phyloP scores from a whole-genome alignment of 1,140 invertebrate genomes.

The Lucilia cuprina region DNA sequence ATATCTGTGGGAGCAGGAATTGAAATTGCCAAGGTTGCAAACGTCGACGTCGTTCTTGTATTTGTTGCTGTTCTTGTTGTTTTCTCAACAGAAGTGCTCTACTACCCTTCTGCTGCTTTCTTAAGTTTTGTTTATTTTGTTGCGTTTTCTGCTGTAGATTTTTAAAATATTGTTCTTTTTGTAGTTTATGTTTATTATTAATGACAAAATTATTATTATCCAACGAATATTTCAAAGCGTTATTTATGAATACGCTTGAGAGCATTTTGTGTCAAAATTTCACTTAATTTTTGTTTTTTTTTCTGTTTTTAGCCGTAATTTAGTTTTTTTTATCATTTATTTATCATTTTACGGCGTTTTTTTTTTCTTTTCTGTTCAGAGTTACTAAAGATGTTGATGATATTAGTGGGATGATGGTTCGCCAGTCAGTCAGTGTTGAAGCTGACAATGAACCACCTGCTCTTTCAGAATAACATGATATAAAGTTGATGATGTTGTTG shows the following conservation, averaged over 20 bases:
- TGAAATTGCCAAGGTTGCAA: slow-evolving; percentile 47
- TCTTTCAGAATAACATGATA: background rate
- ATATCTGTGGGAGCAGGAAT: slow-evolving; percentile 23
- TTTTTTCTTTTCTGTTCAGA: background rate
- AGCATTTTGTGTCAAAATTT: slow-evolving; percentile 57
- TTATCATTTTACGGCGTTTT: background rate
- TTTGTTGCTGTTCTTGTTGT: background rate
- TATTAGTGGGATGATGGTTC: background rate
- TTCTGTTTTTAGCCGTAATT: background rate
- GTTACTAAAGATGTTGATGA: background rate
- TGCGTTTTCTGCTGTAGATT: slow-evolving; percentile 37
- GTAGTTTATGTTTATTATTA: slow-evolving; percentile 8
- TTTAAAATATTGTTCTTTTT: background rate
- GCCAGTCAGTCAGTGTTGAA: background rate
- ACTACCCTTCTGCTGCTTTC: background rate
- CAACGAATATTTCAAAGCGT: slow-evolving; percentile 38
- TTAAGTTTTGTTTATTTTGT: background rate
- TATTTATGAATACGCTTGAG: slow-evolving; percentile 50
- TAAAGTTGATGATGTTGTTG: background rate
- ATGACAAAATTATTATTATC: slow-evolving; percentile 27
- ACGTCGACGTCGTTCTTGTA: slow-evolving; percentile 52
- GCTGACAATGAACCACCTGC: background rate
- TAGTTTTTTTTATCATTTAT: background rate
- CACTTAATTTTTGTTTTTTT: background rate
- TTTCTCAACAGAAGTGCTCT: slow-evolving; percentile 13